Conservation (phyloP, 2,888 invertebrate genomes). For the Podotricha telesiphe region DNA sequence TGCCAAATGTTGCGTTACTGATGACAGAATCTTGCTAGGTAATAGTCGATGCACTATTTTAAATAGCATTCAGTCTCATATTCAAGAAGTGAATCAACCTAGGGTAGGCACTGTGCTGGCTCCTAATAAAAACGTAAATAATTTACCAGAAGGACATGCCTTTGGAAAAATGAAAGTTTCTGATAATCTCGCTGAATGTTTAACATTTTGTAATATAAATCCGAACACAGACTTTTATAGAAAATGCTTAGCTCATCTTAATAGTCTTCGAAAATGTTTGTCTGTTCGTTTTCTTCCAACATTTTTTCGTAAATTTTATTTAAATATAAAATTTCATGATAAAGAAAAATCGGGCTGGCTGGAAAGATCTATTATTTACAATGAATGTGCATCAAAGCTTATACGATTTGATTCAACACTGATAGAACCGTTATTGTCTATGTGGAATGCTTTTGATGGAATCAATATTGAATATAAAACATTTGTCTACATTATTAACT, state of each 20-base stretch:
- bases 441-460: constrained; percentile 75
- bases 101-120: constrained; percentile 68
- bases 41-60: constrained; percentile 59
- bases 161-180: constrained; percentile 75
- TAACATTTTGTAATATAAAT: constrained; percentile 64
- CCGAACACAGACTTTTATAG: constrained; percentile 66
- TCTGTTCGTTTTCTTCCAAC: constrained; percentile 59
- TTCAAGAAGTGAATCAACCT: constrained; percentile 59
- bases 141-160: constrained; percentile 72
- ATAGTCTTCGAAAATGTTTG: constrained; percentile 65
- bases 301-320: constrained; percentile 63
- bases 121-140: constrained; percentile 76
- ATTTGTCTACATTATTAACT: constrained; percentile 78
- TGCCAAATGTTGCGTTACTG: constrained; percentile 72
- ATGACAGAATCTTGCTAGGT: constrained; percentile 65
- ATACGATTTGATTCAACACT: constrained; percentile 74
- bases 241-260: constrained; percentile 74
- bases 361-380: constrained; percentile 68
- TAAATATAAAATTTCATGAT: constrained; percentile 64
- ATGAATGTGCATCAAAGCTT: constrained; percentile 66
- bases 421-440: constrained; percentile 75
- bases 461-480: constrained; percentile 74
- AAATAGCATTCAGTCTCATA: constrained; percentile 72
- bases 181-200: constrained; percentile 73
- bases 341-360: constrained; percentile 74